Percentiles rank a stretch among this genome's conserved stretches.
Conservation (phyloP, 2,797 vertebrate genomes). For the Sebastes diaconus region DNA sequence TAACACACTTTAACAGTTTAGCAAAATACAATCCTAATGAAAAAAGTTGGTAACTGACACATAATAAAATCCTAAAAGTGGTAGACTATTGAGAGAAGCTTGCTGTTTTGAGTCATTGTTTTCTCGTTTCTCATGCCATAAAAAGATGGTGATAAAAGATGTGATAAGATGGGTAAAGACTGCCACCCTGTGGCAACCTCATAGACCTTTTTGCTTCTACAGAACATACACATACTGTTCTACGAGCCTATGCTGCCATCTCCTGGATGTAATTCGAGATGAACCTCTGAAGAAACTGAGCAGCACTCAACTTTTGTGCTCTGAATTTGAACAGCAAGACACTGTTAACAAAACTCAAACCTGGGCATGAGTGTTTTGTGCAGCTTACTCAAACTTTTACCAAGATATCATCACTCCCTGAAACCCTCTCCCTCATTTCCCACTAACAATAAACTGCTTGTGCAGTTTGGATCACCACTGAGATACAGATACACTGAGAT, state of each 20-base stretch:
- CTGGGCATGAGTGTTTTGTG: neutral
- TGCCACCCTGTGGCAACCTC: conserved; percentile 78
- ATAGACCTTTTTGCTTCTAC: neutral
- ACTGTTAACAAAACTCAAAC: neutral
- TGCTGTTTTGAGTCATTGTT: conserved; percentile 28
- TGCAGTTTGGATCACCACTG: neutral
- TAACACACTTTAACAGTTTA: neutral
- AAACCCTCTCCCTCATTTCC: neutral
- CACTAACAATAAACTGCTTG: neutral
- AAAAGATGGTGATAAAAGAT: conserved; percentile 25
- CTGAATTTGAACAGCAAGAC: neutral
- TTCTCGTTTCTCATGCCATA: conserved; percentile 23
- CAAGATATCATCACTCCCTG: neutral
- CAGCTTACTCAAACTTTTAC: neutral
- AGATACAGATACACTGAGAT: neutral
- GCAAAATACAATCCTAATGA: neutral
- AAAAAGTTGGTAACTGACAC: neutral
- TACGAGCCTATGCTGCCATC: conserved; percentile 77
- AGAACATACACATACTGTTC: neutral
- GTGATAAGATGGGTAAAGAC: conserved; percentile 64
- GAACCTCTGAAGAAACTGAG: neutral
- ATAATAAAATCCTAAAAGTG: conserved; percentile 4
- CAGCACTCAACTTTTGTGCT: neutral
- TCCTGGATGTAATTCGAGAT: conserved; percentile 58
- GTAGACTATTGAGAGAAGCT: neutral